Conservation (phyloP, 2,797 vertebrate genomes). For the Cossypha niveicapilla region DNA sequence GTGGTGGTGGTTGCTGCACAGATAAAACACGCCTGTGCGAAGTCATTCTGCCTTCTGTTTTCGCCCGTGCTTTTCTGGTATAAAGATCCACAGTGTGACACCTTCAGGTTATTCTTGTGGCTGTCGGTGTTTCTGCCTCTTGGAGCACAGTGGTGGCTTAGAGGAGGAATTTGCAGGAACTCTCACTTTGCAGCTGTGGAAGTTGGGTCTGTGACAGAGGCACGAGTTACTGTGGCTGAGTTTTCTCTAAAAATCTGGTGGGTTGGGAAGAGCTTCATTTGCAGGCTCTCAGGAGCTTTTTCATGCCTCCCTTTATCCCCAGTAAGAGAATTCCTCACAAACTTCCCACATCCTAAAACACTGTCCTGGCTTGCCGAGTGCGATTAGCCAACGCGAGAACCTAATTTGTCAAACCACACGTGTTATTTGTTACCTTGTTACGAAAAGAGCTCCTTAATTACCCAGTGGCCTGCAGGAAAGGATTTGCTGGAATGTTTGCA, state of each 20-base stretch:
- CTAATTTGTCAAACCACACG: not conserved
- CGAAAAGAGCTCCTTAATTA: slow-evolving; percentile 10
- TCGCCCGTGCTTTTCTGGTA: accelerated
- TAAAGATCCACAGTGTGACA: accelerated
- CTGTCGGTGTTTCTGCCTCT: not conserved
- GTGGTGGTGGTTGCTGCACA: accelerated
- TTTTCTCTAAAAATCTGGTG: not conserved
- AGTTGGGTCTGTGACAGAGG: not conserved
- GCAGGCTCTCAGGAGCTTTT: accelerated
- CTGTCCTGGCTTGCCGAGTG: not conserved
- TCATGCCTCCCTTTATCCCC: not conserved
- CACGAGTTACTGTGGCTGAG: not conserved
- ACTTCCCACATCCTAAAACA: accelerated
- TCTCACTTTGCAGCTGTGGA: not conserved
- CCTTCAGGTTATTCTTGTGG: accelerated
- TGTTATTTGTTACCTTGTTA: not conserved
- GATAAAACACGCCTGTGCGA: accelerated
- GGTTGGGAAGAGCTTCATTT: accelerated
- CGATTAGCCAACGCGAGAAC: accelerated
- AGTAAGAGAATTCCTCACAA: not conserved
- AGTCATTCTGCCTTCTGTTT: not conserved
- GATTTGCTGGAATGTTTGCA: not conserved
- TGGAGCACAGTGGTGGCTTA: not conserved
- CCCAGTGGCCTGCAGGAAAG: slow-evolving; percentile 14
- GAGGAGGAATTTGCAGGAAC: not conserved